Conservation (phyloP, 2,797 vertebrate species). For the Pangasius djambal region DNA sequence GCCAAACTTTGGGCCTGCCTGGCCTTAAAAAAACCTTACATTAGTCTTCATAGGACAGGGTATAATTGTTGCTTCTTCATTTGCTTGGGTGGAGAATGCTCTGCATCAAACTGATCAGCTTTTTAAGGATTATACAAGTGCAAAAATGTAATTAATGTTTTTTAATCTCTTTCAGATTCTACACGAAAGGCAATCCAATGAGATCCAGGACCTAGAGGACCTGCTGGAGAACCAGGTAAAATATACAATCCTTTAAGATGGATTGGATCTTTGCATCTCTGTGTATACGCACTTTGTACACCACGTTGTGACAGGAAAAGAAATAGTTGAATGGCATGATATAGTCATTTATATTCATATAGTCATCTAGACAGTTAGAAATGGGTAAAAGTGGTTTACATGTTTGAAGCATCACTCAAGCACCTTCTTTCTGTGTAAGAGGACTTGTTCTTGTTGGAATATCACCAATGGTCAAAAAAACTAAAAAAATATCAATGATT, state of each 20-base stretch:
- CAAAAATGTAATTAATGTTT: not conserved
- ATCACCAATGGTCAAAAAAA: not conserved
- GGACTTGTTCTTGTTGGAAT: not conserved
- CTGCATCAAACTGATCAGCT: not conserved
- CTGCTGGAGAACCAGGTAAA: constrained; percentile 47
- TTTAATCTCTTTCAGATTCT: constrained; percentile 14
- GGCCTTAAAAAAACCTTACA: not conserved
- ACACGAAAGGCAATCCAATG: not conserved
- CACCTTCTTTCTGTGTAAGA: not conserved
- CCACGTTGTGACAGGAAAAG: not conserved
- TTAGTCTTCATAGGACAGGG: not conserved
- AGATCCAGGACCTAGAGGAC: constrained; percentile 20
- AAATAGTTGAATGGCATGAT: not conserved
- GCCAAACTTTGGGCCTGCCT: not conserved
- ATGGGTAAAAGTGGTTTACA: not conserved
- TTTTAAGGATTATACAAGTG: not conserved
- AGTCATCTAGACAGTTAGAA: not conserved
- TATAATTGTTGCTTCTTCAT: not conserved
- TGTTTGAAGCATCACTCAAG: not conserved
- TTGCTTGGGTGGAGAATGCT: not conserved
- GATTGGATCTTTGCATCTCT: not conserved
- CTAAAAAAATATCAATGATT: not conserved
- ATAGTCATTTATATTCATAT: too few relatives aligned
- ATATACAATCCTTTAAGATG: not conserved
- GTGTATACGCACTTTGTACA: not conserved